Base-by-base conservation (phyloP, 35 echinoderm and acorn worm genomes). In the Ophioderma brevispina region DNA sequence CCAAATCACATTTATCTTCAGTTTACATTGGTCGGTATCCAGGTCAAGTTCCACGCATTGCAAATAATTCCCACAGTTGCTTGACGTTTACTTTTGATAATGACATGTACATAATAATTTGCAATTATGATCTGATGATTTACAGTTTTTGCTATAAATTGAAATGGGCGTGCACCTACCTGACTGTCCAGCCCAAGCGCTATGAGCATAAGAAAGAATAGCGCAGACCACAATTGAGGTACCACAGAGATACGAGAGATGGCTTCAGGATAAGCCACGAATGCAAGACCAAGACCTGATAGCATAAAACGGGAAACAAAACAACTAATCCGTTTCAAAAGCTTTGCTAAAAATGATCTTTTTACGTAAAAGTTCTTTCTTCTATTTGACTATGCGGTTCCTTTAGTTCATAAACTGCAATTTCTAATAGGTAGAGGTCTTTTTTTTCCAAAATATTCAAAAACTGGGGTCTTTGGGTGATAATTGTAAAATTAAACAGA, bases 191-290 rank as follows among this genome's bases (percentile, higher is more conserved):
- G 36, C 33, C 89, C 89, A 13, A 91, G 89, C 14, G 89, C 78
- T 10, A 91, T 82, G 5, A 91, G 37, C 89, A 91, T 91, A 35
- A 91, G 85, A 82, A 91, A 91, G 36, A 91, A 91, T 21, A 91
- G 35, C 64, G 85, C 85, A 41, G 89, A 76, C 89, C 89, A 91
- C 21, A 91, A 59, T 39, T 91, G 89, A 19, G 89, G 89, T 25
- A 78, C 63, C 15, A 91, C 35, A 5, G 89, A 82, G 83, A 91
- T 30, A 52, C 89, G 35, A 40, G 89, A 84, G 21, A 91, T 43
- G 0, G 89, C 89, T 36, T 91, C 89, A 32, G 89, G 89, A 56
- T 91, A 91, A 0, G 89, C 89, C 1, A 91, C 82, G 38, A 91
- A 91, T 0, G 81, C 70, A 21, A 91, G 76, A 41, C 89, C 89